Evolutionary conservation across 1,140 invertebrate species (phyloP), one percentile per base, ranked within the genome.

Genomic region (Macrobrachium rosenbergii): DNA sequence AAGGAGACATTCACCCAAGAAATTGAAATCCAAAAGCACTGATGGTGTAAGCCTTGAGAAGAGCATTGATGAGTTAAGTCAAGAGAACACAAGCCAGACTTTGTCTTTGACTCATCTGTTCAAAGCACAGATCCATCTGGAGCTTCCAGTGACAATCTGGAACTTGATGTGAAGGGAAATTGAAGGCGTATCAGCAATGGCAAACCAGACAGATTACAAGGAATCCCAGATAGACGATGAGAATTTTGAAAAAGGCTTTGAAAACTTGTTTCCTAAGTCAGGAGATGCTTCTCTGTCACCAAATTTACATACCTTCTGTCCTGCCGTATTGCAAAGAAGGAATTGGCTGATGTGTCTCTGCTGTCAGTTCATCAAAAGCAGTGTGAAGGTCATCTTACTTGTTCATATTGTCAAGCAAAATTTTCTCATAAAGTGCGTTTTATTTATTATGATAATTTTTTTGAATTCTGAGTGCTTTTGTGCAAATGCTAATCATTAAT

Each of bases 391-490:
- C 84, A 80, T 60, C 67, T 87, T 17, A n/a, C 78, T 16, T 87
- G 84, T 28, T 64, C 77, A 14, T 72, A 79, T 52, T 87, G 84
- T 28, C 52, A 59, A 14, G 78, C 67, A 5, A 87, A 69, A 62
- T 87, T 87, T 81, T 64, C 81, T 21, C 84, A 81, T 19, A 87
- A 87, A 76, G 84, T 87, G 21, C 58, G 64, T 19, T 17, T 17
- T 23, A 21, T 78, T 58, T n/a, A 19, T 43, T 78, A 43, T 12
- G 28, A 37, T 37, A 37, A 2, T 11, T 3, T 58, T 16, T 60
- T 11, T 52, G 8, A 59, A 59, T 17, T 73, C 16, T 28, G 19
- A 19, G n/a, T 17, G n/a, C 17, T 17, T 43, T 77, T 17, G 28
- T 58, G 17, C 45, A 17, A 16, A 16, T 77, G 14, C 8, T 73